Base-by-base conservation (phyloP, 2,888 invertebrate species). In the Dicyrtomina minuta region DNA sequence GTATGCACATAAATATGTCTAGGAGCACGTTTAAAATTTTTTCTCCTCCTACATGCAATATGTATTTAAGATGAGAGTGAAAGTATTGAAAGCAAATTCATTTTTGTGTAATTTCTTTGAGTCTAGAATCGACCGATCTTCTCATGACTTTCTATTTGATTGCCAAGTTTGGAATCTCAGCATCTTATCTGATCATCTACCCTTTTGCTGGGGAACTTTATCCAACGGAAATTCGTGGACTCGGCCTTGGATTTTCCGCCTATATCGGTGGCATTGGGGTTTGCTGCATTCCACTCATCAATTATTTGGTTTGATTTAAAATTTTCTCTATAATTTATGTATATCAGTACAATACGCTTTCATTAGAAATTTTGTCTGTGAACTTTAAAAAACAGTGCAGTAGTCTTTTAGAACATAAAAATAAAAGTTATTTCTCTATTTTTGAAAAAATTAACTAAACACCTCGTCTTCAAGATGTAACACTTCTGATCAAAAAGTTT, bases 141-240 rank as follows among this genome's bases (percentile, higher is more conserved):
- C 92, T 92, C 46, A 83, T 93, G 53, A 84, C 89, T 69, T 83
- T 93, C 20, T 93, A 90, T 81, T 80, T 82, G 67, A 78, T 81
- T 55, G 81, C 93, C 15, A 95, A 95, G 83, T 92, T 92, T 75
- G 88, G 93, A 75, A 91, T 94, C 80, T 93, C 94, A 1, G 93
- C 93, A 6, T 92, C 93, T 6, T 95, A 93, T 83, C 84, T 93
- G 68, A 92, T 93, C 73, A 92, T 95, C 79, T 95, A 94, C 82
- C 93, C 94, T 0, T 94, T 94, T 82, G 93, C 93, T 77, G 92
- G 92, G 20, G 95, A 95, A 83, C 82, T 95, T 24, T 94, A 94
- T 82, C 95, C 95, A 1, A 95, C 94, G 1, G 91, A 92, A 81
- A 85, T 93, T 56, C 86, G 95, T 78, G 94, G 94, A 1, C 85